These are phyloP conservation scores for Aethina tumida DNA, from an alignment of 1,140 invertebrate species.

Conservation along the genomic window DNA sequence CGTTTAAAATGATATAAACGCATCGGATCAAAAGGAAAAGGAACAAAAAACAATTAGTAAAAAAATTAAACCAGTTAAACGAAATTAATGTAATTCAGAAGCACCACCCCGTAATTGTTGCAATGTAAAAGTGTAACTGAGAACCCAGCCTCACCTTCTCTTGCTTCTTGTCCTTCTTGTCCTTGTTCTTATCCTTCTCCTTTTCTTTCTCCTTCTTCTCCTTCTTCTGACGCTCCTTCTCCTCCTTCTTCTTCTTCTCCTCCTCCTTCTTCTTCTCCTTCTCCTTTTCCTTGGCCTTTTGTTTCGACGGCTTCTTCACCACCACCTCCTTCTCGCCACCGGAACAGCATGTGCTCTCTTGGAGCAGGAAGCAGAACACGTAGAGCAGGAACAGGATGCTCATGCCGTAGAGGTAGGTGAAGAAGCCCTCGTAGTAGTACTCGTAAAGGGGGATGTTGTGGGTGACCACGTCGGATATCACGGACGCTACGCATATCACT, in stretches of 20 bases:
- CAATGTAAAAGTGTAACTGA: background rate
- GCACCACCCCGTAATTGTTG: background rate
- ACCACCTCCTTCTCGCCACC: constrained; percentile 47
- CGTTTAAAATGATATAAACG: too few relatives aligned
- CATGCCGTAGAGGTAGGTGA: constrained; percentile 91
- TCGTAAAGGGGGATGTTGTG: constrained; percentile 82
- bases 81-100: constrained; percentile 3
- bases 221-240: constrained; percentile 50
- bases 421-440: constrained; percentile 94
- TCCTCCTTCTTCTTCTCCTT: constrained; percentile 59
- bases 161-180: constrained; percentile 45
- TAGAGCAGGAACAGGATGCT: constrained; percentile 93
- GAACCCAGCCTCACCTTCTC: constrained; percentile 35
- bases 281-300: constrained; percentile 45
- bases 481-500: constrained; percentile 83
- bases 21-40: too few relatives aligned
- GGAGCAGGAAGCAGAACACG: constrained; percentile 92
- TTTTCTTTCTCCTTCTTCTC: constrained; percentile 41
- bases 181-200: constrained; percentile 40
- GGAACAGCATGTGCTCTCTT: constrained; percentile 77
- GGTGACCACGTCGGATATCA: constrained; percentile 86
- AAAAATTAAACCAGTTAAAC: constrained; percentile 7
- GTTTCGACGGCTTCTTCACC: constrained; percentile 32
- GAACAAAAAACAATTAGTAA: constrained; percentile 6
- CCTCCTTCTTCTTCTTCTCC: constrained; percentile 51